Percentiles rank a stretch among this genome's conserved stretches.
These are phyloP conservation scores for Champsocephalus esox DNA, from an alignment of 2,797 vertebrate species.

Conservation along the genomic window DNA sequence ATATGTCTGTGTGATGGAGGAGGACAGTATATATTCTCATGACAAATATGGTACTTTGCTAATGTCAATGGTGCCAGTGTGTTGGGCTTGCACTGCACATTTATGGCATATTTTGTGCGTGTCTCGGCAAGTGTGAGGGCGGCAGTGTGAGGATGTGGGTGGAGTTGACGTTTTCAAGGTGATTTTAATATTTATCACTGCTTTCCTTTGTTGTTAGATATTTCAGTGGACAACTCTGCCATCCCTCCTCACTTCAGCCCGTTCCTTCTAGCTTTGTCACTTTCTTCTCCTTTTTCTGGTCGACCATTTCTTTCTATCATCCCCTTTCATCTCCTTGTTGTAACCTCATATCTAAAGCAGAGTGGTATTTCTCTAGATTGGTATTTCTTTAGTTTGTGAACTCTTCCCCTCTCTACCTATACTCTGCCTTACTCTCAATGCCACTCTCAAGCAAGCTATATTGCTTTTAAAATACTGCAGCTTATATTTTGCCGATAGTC, in stretches of 20 bases:
- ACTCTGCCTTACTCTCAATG: background rate
- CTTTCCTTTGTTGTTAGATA: conserved; percentile 33
- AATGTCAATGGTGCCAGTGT: background rate
- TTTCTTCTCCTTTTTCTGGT: conserved; percentile 6
- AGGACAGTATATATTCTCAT: conserved; percentile 7
- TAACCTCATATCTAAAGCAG: conserved; percentile 6
- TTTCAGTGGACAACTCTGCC: conserved; percentile 15
- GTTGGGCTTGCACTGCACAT: conserved; percentile 8
- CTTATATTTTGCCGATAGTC: conserved; percentile 13
- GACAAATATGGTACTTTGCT: conserved; percentile 16
- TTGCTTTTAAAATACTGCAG: background rate
- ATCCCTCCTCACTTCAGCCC: conserved; percentile 16
- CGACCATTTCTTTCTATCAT: conserved; percentile 23
- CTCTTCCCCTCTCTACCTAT: conserved; percentile 10
- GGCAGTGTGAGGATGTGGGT: conserved; percentile 16
- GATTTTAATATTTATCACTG: conserved; percentile 59
- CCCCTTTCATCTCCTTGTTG: conserved; percentile 18
- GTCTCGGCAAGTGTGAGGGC: conserved; percentile 10
- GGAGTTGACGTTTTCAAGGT: conserved; percentile 48
- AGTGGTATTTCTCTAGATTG: conserved; percentile 30
- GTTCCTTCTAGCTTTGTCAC: conserved; percentile 2
- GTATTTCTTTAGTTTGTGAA: conserved; percentile 25
- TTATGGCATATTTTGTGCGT: conserved; percentile 9
- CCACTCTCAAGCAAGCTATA: background rate
- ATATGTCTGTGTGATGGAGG: background rate